phyloP scores from a whole-genome alignment of 2,888 invertebrate genomes.

The Erebia epiphron region DNA sequence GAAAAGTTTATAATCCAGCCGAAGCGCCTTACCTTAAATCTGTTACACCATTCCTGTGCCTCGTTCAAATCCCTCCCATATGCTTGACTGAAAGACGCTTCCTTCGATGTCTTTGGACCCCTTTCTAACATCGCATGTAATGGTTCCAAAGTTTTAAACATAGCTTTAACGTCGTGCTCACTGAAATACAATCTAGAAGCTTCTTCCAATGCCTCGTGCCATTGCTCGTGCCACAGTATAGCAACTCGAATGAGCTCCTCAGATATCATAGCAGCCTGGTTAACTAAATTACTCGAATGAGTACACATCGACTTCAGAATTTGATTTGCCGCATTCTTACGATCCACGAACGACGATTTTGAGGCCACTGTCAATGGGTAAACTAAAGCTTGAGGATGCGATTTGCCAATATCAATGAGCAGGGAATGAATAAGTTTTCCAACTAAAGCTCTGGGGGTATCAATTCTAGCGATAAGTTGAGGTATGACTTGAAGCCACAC shows the following conservation, averaged over 20 bases:
- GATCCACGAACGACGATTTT: constrained; percentile 93
- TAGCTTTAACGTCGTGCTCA: constrained; percentile 96
- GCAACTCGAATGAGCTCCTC: constrained; percentile 99
- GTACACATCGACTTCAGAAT: constrained; percentile 98
- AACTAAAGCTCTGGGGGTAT: constrained; percentile 94
- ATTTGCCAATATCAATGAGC: constrained; percentile 97
- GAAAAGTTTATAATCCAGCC: no score
- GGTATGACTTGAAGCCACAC: constrained; percentile 99
- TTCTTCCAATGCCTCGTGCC: constrained; percentile 99
- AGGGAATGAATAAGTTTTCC: constrained; percentile 96
- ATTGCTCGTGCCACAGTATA: constrained; percentile 99
- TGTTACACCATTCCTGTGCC: constrained; percentile 97
- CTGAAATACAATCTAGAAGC: constrained; percentile 97
- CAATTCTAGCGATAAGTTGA: constrained; percentile 98
- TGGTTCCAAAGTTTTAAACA: constrained; percentile 98
- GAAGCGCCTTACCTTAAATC: constrained; percentile 86
- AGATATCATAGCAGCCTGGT: constrained; percentile 97
- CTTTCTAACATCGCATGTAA: constrained; percentile 96
- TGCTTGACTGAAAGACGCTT: constrained; percentile 97
- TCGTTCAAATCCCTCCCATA: constrained; percentile 97
- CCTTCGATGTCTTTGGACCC: constrained; percentile 97
- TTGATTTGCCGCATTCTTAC: constrained; percentile 96
- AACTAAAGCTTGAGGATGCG: constrained; percentile 98
- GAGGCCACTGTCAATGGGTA: constrained; percentile 99
- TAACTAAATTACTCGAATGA: constrained; percentile 94